Base-by-base conservation (phyloP, 2,797 vertebrate species). In the Chelon auratus region DNA sequence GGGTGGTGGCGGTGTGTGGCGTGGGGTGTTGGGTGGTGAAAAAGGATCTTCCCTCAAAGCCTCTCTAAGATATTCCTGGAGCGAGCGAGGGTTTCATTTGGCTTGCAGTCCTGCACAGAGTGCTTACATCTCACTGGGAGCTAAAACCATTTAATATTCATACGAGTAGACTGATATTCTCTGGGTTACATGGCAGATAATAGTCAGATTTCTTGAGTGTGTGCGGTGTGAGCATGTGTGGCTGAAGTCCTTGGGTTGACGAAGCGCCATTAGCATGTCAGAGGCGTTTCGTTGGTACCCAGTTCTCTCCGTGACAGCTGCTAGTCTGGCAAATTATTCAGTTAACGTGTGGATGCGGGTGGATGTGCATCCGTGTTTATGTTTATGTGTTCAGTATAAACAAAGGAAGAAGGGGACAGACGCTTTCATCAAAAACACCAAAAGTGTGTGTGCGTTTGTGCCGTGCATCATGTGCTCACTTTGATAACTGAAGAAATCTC, bases 41-140 rank as follows among this genome's bases (percentile, higher is more conserved):
- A 90, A 88, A 84, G 81, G 86, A 90, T 86, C 83, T 90, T 89
- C 84, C 90, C 89, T 91, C 89, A 89, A 92, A 93, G 90, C 83
- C 72, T 87, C 52, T 30, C 85, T 83, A 83, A 90, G 81, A 90
- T 91, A 91, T 91, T 93, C 89, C 87, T 92, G 85, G 87, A 92
- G 86, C 13, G 72, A 87, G 75, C 67, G 56, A 62, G 78, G 78
- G 62, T 89, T 90, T 91, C 77, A 87, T 89, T 89, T 87, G 85
- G 83, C 83, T 84, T 66, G 74, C 81, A 85, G 86, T 88, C 83
- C 79, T 39, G 63, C 65, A 83, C 80, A 72, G 72, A 81, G 58
- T 24, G 71, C 75, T 74, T 58, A 69, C 72, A 83, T 81, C 22
- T 51, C 30, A 65, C 76, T 64, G 66, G 80, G 80, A 87, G 78